Base-by-base conservation (phyloP, 2,888 invertebrate genomes). In the Allophyes oxyacanthae region DNA sequence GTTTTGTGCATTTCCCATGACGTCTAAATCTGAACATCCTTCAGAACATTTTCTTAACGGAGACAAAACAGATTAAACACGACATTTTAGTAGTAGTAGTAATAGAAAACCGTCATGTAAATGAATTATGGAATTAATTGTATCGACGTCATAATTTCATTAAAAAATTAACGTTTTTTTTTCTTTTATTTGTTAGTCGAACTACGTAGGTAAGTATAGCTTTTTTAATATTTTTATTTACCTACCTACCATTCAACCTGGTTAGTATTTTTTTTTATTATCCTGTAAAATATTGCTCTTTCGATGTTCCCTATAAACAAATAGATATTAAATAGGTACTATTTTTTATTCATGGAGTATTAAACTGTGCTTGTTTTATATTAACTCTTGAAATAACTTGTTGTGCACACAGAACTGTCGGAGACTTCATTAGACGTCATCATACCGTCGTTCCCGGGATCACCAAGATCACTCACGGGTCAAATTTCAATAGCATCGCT, bases 371-470 rank as follows among this genome's bases (percentile, higher is more conserved):
- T 20, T 4, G 20, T 20, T 20, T 20, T 20, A 15, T 15, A 9
- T 14, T 49, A 44, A 44, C 20, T 4, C 20, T n/a, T n/a, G n/a
- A 9, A 20, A 1, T 20, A 46, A 20, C 40, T 57, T 64, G 59
- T 70, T 64, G 55, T 55, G 62, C 45, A 56, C 54, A 55, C 84
- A 89, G 89, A 81, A 41, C 10, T 79, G 20, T 89, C 89, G 55
- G 87, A 89, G 60, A 72, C 71, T 10, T 83, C 83, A 9, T 65
- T 88, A 74, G 87, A 88, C 41, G 77, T 64, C 11, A 33, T 69
- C 32, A 83, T 87, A 43, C 87, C 88, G 3, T 89, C 89, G 5
- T 83, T 60, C 40, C 85, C 86, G 30, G 81, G 75, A 1, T 84
- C 87, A 5, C 82, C 83, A 54, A 80, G 82, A 53, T 82, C 84